Base-by-base conservation (phyloP, 1,140 invertebrate genomes). In the Euwallacea similis region DNA sequence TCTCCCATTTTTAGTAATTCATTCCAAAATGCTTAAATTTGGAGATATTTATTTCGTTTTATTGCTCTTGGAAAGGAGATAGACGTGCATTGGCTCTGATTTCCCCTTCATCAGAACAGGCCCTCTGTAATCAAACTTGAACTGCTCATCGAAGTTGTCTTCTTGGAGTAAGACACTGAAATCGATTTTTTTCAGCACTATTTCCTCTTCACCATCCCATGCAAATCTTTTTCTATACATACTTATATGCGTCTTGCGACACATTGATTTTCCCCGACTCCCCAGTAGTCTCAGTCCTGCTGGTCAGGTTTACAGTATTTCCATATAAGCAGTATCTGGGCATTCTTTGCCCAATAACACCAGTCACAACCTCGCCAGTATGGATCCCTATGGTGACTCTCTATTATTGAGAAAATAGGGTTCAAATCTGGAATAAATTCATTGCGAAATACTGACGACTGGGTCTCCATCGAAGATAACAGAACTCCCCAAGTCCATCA, bases 311-410 rank as follows among this genome's bases (percentile, higher is more conserved):
- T 0, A 98, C 96, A 0, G 96, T 98, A 82, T 98, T 98, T 15
- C 96, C 96, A 80, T 98, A 98, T 2, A 98, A 86, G 83, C 96
- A 98, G 80, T 98, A 98, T n/a, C 96, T 88, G 0, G 96, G 96
- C 93, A 98, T 97, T 63, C 95, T 89, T 84, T 97, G 95, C 3
- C 96, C 96, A 71, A 98, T 98, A 2, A 98, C 96, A 11, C 96
- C 96, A 0, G 96, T 97, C 42, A 98, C 94, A 7, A 97, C 95
- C 82, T 98, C 95, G 0, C 96, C 96, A 10, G 93, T 93, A 81
- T 98, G 96, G 71, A 98, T 96, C 10, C 96, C 96, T 75, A 98
- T 97, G 9, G 95, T 97, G 66, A 98, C 94, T 87, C 92, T 89
- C 94, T 96, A 82, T 44, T 72, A 71, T 47, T 6, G 9, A 50